A percentile compares a stretch with the other conserved stretches of the same genome.
Conservation (phyloP, 1,140 invertebrate genomes). For the Lethrus apterus region DNA sequence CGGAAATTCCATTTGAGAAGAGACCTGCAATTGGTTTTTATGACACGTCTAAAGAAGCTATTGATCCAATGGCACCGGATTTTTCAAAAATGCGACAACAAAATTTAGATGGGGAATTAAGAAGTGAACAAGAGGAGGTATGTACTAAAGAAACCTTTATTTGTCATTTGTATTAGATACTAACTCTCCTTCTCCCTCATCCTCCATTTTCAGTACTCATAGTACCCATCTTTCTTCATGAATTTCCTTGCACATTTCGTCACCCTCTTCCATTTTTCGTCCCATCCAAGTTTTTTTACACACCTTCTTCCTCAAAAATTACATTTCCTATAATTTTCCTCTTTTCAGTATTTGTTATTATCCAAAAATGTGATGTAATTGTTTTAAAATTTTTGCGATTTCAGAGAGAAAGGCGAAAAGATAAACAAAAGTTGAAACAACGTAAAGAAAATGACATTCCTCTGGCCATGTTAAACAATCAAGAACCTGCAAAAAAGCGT, state of each 20-base stretch:
- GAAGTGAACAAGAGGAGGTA: slow-evolving; percentile 79
- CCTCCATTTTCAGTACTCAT: too few species aligned
- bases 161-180: too few species aligned
- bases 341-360: too few species aligned
- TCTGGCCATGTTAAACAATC: slow-evolving; percentile 78
- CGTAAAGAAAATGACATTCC: slow-evolving; percentile 96
- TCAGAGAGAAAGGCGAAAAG: slow-evolving; percentile 72
- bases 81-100: slow-evolving; percentile 86
- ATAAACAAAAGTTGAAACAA: slow-evolving; percentile 89
- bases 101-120: slow-evolving; percentile 85
- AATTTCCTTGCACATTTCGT: too few species aligned
- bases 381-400: slow-evolving; percentile 23
- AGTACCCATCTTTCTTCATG: too few species aligned
- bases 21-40: slow-evolving; percentile 86
- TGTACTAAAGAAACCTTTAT: not conserved
- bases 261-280: too few species aligned
- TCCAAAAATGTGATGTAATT: too few species aligned
- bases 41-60: slow-evolving; percentile 82
- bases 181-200: too few species aligned
- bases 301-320: too few species aligned
- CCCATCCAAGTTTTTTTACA: too few species aligned
- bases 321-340: too few species aligned
- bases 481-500: slow-evolving; percentile 87
- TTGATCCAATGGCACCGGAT: slow-evolving; percentile 82
- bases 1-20: slow-evolving; percentile 97